phyloP scores from a whole-genome alignment of 2,797 vertebrate species.

The Mormyrops boulengeri region DNA sequence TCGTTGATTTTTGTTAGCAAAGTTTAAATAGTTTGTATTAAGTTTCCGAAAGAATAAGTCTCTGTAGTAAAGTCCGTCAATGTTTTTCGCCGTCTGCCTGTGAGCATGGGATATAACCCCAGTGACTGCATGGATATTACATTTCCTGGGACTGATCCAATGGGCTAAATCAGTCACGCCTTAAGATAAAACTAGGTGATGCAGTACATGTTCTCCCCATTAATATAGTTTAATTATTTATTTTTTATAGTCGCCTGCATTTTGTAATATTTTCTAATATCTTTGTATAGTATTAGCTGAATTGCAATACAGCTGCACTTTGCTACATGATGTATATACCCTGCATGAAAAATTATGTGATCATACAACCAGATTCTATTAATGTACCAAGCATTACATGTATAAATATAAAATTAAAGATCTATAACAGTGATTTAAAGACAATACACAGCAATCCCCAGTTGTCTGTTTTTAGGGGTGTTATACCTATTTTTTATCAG shows the following conservation, averaged over 20 bases:
- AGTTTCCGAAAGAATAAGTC: constrained; percentile 8
- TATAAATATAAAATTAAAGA: not conserved
- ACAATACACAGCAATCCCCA: not conserved
- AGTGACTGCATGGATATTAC: constrained; percentile 25
- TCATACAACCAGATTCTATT: not conserved
- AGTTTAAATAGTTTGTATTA: constrained; percentile 13
- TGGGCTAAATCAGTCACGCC: constrained; percentile 6
- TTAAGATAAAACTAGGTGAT: not conserved
- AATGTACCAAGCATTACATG: not conserved
- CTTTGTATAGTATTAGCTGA: not conserved
- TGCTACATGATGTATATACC: not conserved
- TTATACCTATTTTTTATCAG: not conserved
- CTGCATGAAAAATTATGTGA: not conserved
- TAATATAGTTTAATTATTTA: not conserved
- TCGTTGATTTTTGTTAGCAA: not conserved
- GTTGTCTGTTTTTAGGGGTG: not conserved
- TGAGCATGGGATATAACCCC: constrained; percentile 21
- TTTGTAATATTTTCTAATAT: not conserved
- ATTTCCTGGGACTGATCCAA: constrained; percentile 22
- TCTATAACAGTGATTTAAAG: not conserved
- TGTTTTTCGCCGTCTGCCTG: constrained; percentile 27
- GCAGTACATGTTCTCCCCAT: not conserved
- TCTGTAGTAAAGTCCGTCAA: constrained; percentile 30
- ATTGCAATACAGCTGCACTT: not conserved
- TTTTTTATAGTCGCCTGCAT: not conserved